These are phyloP conservation scores for Elegia similella DNA, from an alignment of 2,888 invertebrate genomes.

Conservation along the genomic window DNA sequence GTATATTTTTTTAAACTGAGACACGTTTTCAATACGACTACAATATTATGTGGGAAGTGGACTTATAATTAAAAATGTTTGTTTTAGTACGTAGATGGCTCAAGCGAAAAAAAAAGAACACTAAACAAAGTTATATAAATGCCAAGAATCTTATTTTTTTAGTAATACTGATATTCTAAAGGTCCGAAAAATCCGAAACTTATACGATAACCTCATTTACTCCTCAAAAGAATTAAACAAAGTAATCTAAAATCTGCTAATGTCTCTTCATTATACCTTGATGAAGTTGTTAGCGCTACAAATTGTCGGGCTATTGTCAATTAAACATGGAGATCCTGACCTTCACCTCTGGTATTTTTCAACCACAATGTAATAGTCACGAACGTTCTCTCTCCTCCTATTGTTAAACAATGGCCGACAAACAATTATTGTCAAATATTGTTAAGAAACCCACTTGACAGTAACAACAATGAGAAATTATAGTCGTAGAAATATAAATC, in stretches of 20 bases:
- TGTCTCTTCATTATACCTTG: conserved; percentile 4
- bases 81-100: too few species aligned
- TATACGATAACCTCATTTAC: too few species aligned
- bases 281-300: conserved; percentile 6
- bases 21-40: too few species aligned
- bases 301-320: conserved; percentile 13
- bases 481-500: background rate
- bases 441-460: conserved; percentile 20
- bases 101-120: too few species aligned
- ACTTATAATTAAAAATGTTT: too few species aligned
- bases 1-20: too few species aligned
- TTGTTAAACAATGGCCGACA: conserved; percentile 19
- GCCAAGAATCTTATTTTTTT: too few species aligned
- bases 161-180: too few species aligned
- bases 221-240: background rate
- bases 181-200: too few species aligned
- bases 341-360: conserved; percentile 16
- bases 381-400: conserved; percentile 19
- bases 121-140: too few species aligned
- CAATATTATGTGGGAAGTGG: too few species aligned
- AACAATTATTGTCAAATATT: conserved; percentile 29
- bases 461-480: conserved; percentile 18
- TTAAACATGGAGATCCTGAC: conserved; percentile 10
- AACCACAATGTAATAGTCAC: conserved; percentile 20
- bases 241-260: conserved; percentile 1